Percentiles rank a stretch among this genome's conserved stretches.
Evolutionary conservation across 2,113 vertebrate species (phyloP).

Genomic region (Ophiodon elongatus): DNA sequence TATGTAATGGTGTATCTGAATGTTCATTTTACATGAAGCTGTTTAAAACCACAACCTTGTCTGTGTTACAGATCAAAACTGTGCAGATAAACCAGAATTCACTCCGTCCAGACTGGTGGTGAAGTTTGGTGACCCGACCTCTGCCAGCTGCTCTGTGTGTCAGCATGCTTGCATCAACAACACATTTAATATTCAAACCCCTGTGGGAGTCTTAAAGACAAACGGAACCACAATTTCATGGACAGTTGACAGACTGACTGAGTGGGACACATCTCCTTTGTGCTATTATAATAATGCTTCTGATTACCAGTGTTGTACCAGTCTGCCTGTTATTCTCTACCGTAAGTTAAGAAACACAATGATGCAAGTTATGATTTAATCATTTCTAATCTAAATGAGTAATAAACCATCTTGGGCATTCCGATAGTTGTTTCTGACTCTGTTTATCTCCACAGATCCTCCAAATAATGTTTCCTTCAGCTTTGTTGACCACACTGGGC

Average conservation of each 20-base stretch:
- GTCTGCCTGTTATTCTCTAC: slow-evolving; percentile 16
- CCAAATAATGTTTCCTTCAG: slow-evolving; percentile 59
- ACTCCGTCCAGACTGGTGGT: slow-evolving; percentile 53
- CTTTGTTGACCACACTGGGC: slow-evolving; percentile 12
- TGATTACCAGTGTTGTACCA: neutral
- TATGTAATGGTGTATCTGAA: neutral
- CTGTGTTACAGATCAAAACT: neutral
- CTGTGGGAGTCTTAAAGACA: accelerated
- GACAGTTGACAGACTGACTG: slow-evolving; percentile 3
- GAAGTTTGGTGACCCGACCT: slow-evolving; percentile 32
- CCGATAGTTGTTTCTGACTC: neutral
- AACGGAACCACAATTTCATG: slow-evolving; percentile 17
- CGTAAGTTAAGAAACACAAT: slow-evolving; percentile 1
- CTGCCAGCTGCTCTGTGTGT: slow-evolving; percentile 35
- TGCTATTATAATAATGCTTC: accelerated
- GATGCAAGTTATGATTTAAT: too few species aligned
- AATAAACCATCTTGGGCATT: neutral
- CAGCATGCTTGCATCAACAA: accelerated
- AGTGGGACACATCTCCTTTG: neutral
- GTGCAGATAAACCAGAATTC: slow-evolving; percentile 9
- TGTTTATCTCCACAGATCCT: slow-evolving; percentile 53
- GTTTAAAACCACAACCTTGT: neutral
- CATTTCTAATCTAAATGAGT: neutral
- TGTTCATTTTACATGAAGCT: neutral
- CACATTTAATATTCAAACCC: accelerated